A percentile compares a stretch with the other conserved stretches of the same genome.
phyloP scores from a whole-genome alignment of 1,140 invertebrate genomes.

The Bombus huntii region DNA sequence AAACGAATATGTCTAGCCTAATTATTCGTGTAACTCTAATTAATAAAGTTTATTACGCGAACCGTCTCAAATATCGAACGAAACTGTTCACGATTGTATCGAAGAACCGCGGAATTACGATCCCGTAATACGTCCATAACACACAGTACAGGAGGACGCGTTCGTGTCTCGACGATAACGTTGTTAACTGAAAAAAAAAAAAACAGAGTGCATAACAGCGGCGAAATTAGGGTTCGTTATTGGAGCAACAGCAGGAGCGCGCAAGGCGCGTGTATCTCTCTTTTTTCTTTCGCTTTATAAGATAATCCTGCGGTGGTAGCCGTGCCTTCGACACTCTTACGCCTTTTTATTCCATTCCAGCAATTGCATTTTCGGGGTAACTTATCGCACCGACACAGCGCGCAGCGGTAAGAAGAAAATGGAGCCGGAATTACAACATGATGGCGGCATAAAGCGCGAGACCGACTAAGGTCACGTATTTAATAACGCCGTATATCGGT shows the following conservation, averaged over 20 bases:
- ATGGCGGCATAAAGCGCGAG: slow-evolving; percentile 21
- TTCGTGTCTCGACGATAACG: background rate
- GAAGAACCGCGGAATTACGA: no score
- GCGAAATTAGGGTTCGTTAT: background rate
- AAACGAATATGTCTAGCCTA: no score
- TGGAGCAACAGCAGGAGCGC: background rate
- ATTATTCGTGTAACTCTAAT: no score
- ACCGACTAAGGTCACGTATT: slow-evolving; percentile 63
- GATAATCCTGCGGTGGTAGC: background rate
- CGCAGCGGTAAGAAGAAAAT: slow-evolving; percentile 15
- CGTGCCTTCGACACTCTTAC: background rate
- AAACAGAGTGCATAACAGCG: background rate
- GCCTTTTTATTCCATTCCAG: background rate
- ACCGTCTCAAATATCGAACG: no score
- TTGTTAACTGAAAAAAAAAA: background rate
- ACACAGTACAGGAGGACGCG: background rate
- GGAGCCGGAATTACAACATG: slow-evolving; percentile 16
- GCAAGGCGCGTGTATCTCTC: background rate
- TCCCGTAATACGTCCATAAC: background rate
- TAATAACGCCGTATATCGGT: slow-evolving; percentile 63
- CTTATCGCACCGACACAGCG: slow-evolving; percentile 8
- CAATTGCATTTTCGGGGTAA: slow-evolving; percentile 31
- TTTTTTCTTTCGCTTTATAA: background rate
- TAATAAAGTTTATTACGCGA: no score
- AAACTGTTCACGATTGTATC: no score